Conservation (phyloP, 2,888 invertebrate species). For the Pyralis farinalis region DNA sequence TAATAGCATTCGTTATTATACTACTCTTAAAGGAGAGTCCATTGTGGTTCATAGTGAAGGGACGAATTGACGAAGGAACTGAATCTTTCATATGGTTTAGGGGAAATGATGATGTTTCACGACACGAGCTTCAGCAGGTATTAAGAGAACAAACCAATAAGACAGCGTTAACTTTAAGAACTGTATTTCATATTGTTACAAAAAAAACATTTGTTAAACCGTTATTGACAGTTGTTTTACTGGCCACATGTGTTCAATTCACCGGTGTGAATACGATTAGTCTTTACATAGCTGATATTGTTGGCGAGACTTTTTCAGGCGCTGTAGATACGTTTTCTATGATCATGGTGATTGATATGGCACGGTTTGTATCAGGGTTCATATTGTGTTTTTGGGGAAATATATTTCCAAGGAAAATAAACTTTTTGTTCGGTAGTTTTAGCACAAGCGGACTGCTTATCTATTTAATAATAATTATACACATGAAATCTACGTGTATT, state of each 20-base stretch:
- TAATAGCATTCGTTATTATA: slow-evolving; percentile 1
- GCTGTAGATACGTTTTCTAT: slow-evolving; percentile 2
- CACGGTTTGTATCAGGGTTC: neutral
- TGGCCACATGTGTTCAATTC: slow-evolving; percentile 7
- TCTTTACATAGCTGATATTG: slow-evolving; percentile 11
- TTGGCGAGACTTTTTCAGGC: slow-evolving; percentile 3
- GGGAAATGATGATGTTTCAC: slow-evolving; percentile 24
- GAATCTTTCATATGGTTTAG: slow-evolving; percentile 33
- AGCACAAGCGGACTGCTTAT: neutral
- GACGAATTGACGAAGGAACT: slow-evolving; percentile 28
- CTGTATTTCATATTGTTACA: neutral
- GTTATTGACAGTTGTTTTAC: neutral
- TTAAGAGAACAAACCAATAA: slow-evolving; percentile 11
- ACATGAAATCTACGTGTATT: neutral
- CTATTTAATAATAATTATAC: neutral
- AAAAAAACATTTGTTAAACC: slow-evolving; percentile 9
- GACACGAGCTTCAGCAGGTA: slow-evolving; percentile 26
- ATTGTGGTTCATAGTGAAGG: slow-evolving; percentile 35
- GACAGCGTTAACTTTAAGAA: neutral
- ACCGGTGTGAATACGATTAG: slow-evolving; percentile 6
- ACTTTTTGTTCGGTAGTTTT: slow-evolving; percentile 2
- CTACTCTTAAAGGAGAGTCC: slow-evolving; percentile 33
- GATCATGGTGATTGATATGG: slow-evolving; percentile 2
- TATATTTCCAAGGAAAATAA: slow-evolving; percentile 3
- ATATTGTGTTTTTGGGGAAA: slow-evolving; percentile 1